A percentile compares a stretch with the other conserved stretches of the same genome.
These are phyloP conservation scores for Egretta garzetta DNA, from an alignment of 2,113 vertebrate species.

Conservation along the genomic window DNA sequence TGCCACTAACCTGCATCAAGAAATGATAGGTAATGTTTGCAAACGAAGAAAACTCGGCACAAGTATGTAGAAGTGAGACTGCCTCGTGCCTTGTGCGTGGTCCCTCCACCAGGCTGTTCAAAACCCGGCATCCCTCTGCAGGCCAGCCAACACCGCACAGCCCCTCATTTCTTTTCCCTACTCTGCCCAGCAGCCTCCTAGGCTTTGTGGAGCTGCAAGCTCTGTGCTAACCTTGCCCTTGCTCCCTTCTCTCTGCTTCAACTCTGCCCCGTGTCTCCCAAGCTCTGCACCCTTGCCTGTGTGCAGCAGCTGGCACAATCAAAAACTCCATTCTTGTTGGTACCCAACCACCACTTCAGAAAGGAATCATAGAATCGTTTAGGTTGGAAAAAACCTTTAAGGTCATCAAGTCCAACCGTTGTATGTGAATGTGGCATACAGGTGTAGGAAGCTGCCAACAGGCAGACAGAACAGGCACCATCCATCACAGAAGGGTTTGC, in stretches of 20 bases:
- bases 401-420: too few species aligned
- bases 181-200: not conserved
- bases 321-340: not conserved
- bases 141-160: rapidly evolving
- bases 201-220: not conserved
- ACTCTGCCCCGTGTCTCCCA: not conserved
- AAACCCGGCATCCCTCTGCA: not conserved
- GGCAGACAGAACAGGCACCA: not conserved
- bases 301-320: not conserved
- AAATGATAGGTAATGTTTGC: not conserved
- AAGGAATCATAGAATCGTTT: not conserved
- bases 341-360: not conserved
- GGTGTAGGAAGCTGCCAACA: not conserved
- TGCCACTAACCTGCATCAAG: too few species aligned
- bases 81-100: not conserved
- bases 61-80: not conserved
- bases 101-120: not conserved
- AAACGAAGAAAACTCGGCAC: not conserved
- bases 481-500: not conserved
- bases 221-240: not conserved
- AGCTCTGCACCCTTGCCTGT: not conserved
- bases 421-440: not conserved
- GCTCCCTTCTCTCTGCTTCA: not conserved
- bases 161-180: not conserved
- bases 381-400: too few species aligned